Evolutionary conservation across 2,797 vertebrate species (phyloP).

Genomic region (Manis javanica): DNA sequence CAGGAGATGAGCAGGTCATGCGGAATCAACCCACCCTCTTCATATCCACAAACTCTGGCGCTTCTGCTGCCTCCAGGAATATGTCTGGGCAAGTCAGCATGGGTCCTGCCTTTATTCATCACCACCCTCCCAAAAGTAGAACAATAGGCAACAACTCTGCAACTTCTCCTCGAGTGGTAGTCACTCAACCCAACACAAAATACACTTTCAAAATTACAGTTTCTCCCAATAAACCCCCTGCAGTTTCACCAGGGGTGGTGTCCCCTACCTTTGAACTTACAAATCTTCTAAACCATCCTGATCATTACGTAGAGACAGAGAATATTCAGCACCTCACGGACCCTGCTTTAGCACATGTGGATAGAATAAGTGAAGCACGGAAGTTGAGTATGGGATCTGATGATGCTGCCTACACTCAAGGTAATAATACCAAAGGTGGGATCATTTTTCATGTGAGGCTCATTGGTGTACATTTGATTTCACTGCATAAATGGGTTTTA

Average conservation of each 20-base stretch:
- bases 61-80: conserved; percentile 91
- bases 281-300: conserved; percentile 96
- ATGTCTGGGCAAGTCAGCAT: conserved; percentile 98
- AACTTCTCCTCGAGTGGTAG: conserved; percentile 97
- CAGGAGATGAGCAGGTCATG: conserved; percentile 92
- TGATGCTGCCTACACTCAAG: conserved; percentile 99
- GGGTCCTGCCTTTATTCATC: conserved; percentile 99
- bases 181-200: conserved; percentile 99
- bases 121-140: conserved; percentile 96
- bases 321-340: conserved; percentile 93
- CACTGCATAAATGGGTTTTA: conserved; percentile 3
- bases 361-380: conserved; percentile 93
- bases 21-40: conserved; percentile 97
- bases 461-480: not conserved
- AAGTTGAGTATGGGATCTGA: conserved; percentile 97
- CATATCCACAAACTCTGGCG: conserved; percentile 96
- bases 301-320: conserved; percentile 96
- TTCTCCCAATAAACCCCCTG: conserved; percentile 98
- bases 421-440: conserved; percentile 87
- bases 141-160: conserved; percentile 91
- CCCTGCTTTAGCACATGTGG: conserved; percentile 92
- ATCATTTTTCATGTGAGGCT: not conserved
- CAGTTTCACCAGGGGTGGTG: conserved; percentile 97
- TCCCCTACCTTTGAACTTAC: conserved; percentile 99
- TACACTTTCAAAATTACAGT: conserved; percentile 99